These are phyloP conservation scores for Myotis yumanensis DNA, from an alignment of 2,113 vertebrate species.

Conservation along the genomic window DNA sequence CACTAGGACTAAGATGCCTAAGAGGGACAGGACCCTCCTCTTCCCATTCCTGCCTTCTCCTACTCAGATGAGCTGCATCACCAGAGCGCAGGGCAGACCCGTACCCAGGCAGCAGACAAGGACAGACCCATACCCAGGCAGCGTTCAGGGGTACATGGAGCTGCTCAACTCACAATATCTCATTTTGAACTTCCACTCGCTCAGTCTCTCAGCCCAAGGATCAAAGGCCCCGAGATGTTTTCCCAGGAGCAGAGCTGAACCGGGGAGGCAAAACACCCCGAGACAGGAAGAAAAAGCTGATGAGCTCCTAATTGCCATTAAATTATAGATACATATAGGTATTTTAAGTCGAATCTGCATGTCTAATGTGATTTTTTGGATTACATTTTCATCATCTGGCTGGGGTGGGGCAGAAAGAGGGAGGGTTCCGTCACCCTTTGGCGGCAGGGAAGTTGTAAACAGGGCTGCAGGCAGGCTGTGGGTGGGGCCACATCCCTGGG, in stretches of 20 bases:
- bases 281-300: slow-evolving; percentile 65
- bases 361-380: slow-evolving; percentile 75
- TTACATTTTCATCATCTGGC: slow-evolving; percentile 77
- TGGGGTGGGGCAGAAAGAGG: slow-evolving; percentile 45
- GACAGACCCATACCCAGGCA: too few species aligned
- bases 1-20: background rate
- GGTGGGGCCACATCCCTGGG: background rate
- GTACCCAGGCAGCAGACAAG: background rate
- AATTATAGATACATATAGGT: slow-evolving; percentile 70
- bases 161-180: background rate
- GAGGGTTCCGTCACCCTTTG: background rate
- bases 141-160: background rate
- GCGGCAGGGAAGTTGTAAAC: background rate
- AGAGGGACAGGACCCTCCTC: background rate
- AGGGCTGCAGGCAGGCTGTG: background rate
- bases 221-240: background rate
- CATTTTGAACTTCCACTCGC: background rate
- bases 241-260: background rate
- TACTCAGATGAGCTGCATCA: background rate
- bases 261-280: background rate
- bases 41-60: background rate
- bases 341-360: slow-evolving; percentile 75
- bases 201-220: background rate
- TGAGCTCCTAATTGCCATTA: slow-evolving; percentile 72
- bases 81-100: background rate